phyloP scores from a whole-genome alignment of 2,888 invertebrate genomes.

The Drymonia ruficornis region DNA sequence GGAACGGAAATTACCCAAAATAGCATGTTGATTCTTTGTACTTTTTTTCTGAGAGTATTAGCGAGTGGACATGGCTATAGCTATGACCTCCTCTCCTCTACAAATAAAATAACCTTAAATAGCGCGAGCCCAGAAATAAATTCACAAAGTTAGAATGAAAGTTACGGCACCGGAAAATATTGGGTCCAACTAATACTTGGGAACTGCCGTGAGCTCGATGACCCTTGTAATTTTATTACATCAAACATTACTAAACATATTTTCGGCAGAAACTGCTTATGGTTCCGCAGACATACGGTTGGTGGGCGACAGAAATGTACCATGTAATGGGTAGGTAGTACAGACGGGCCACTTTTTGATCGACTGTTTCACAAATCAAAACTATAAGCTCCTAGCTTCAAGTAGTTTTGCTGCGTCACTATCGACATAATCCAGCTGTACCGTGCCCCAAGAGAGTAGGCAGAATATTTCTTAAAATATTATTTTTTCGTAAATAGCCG shows the following conservation, averaged over 20 bases:
- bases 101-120: neutral
- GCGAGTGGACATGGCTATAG: too few species aligned
- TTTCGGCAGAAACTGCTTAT: neutral
- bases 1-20: too few species aligned
- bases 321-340: neutral
- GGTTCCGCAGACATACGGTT: neutral
- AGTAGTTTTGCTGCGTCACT: too few species aligned
- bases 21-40: too few species aligned
- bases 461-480: too few species aligned
- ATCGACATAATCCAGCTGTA: too few species aligned
- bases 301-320: neutral
- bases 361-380: too few species aligned
- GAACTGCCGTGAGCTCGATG: slow-evolving; percentile 1
- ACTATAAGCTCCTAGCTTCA: too few species aligned
- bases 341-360: neutral
- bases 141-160: neutral
- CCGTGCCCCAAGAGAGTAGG: too few species aligned
- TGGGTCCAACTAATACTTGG: neutral
- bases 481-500: too few species aligned
- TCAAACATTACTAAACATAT: slow-evolving; percentile 2
- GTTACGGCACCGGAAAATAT: neutral
- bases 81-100: neutral
- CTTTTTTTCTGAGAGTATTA: too few species aligned
- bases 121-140: neutral
- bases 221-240: slow-evolving; percentile 6